Evolutionary conservation across 2,797 vertebrate species (phyloP).

Genomic region (Diglossa cyanea): DNA sequence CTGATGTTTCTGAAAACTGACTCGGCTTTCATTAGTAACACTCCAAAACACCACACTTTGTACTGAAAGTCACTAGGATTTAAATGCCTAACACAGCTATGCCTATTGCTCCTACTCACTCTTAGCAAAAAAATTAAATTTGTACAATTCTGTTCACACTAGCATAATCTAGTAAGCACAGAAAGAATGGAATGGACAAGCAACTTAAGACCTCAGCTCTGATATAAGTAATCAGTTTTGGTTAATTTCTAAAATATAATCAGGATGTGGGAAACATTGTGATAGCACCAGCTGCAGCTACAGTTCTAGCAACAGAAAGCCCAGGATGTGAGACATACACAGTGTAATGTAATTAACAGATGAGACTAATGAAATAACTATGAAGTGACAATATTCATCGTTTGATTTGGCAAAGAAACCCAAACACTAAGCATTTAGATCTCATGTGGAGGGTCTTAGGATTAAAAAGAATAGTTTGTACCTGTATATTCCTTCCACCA

Average conservation of each 20-base stretch:
- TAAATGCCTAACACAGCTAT: not conserved
- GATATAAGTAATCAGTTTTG: not conserved
- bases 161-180: not conserved
- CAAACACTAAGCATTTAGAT: constrained; percentile 4
- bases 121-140: not conserved
- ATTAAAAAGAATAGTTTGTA: constrained; percentile 67
- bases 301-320: constrained; percentile 6
- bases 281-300: not conserved
- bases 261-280: not conserved
- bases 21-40: not conserved
- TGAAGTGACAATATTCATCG: not conserved
- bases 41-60: not conserved
- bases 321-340: not conserved
- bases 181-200: constrained; percentile 15
- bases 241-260: not conserved
- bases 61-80: not conserved
- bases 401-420: not conserved
- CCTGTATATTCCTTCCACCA: constrained; percentile 98
- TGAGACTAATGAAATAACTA: constrained; percentile 1
- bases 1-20: not conserved
- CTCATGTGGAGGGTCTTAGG: not conserved
- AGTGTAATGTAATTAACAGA: not conserved
- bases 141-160: not conserved
- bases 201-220: constrained; percentile 7
- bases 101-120: not conserved